These are phyloP conservation scores for Catostylus mosaicus DNA, from an alignment of 30 jellyfish, hydroid and myxozoan species.

Conservation along the genomic window DNA sequence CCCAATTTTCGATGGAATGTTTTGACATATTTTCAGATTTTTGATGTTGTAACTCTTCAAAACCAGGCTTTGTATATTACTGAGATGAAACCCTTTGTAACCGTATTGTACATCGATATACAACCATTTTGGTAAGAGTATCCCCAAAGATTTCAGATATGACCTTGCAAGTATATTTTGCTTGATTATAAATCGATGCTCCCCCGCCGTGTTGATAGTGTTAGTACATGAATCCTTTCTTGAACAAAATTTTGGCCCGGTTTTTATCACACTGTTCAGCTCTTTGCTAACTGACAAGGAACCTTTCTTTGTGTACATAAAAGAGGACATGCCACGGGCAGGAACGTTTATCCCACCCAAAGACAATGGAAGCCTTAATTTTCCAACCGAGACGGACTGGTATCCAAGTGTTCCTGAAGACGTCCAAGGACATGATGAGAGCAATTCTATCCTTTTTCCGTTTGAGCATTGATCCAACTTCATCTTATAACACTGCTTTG, in stretches of 20 bases:
- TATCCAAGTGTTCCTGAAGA: slow-evolving; percentile 59
- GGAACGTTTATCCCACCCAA: slow-evolving; percentile 67
- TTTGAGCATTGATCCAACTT: slow-evolving; percentile 53
- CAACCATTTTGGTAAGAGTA: slow-evolving; percentile 57
- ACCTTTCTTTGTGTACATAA: slow-evolving; percentile 63
- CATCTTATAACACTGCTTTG: slow-evolving; percentile 24
- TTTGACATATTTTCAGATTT: slow-evolving; percentile 30
- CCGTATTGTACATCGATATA: not conserved
- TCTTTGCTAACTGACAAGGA: slow-evolving; percentile 55
- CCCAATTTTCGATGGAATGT: slow-evolving; percentile 19
- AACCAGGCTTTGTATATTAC: slow-evolving; percentile 54
- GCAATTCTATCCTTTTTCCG: slow-evolving; percentile 21
- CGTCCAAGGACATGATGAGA: slow-evolving; percentile 72
- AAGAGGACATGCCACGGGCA: slow-evolving; percentile 12
- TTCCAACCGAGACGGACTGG: slow-evolving; percentile 48
- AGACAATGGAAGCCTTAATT: slow-evolving; percentile 49
- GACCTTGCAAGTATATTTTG: slow-evolving; percentile 50
- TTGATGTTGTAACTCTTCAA: slow-evolving; percentile 42
- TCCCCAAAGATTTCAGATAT: slow-evolving; percentile 6
- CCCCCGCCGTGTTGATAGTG: slow-evolving; percentile 24
- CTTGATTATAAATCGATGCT: slow-evolving; percentile 58
- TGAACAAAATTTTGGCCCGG: slow-evolving; percentile 34
- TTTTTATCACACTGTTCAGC: slow-evolving; percentile 9
- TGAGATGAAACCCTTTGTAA: slow-evolving; percentile 62
- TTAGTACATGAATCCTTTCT: not conserved